A percentile compares a stretch with the other conserved stretches of the same genome.
Conservation (phyloP, 2,113 vertebrate genomes). For the Mystacornis crossleyi region DNA sequence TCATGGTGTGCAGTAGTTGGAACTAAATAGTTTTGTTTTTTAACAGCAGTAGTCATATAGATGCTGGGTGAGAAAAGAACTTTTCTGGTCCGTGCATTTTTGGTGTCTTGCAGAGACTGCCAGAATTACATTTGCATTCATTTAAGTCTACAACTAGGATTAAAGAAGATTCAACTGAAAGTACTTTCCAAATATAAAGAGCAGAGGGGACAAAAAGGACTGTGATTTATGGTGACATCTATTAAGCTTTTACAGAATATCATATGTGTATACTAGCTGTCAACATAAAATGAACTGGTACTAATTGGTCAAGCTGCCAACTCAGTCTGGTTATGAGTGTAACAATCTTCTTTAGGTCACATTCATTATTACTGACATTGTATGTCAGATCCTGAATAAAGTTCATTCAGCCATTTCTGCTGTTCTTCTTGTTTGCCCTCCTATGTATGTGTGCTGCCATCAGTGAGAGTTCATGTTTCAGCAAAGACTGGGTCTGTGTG, state of each 20-base stretch:
- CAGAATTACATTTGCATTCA: conserved; percentile 2
- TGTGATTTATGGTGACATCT: conserved; percentile 65
- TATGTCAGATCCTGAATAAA: conserved; percentile 53
- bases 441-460: background rate
- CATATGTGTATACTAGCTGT: conserved; percentile 63
- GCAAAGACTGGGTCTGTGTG: background rate
- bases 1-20: background rate
- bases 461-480: background rate
- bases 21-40: background rate
- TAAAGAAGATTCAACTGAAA: conserved; percentile 46
- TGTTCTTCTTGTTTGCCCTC: background rate
- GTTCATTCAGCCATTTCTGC: conserved; percentile 44
- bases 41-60: background rate
- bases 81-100: background rate
- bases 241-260: conserved; percentile 68
- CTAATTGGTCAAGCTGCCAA: conserved; percentile 74
- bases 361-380: conserved; percentile 49
- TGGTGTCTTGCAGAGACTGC: background rate
- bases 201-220: conserved; percentile 4
- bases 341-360: conserved; percentile 36
- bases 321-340: conserved; percentile 41
- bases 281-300: conserved; percentile 68
- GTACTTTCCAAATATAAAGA: conserved; percentile 20
- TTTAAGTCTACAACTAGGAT: background rate
- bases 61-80: background rate